Percentiles rank a stretch among this genome's conserved stretches.
Conservation (phyloP, 2,888 invertebrate species). For the Platynereis dumerilii region DNA sequence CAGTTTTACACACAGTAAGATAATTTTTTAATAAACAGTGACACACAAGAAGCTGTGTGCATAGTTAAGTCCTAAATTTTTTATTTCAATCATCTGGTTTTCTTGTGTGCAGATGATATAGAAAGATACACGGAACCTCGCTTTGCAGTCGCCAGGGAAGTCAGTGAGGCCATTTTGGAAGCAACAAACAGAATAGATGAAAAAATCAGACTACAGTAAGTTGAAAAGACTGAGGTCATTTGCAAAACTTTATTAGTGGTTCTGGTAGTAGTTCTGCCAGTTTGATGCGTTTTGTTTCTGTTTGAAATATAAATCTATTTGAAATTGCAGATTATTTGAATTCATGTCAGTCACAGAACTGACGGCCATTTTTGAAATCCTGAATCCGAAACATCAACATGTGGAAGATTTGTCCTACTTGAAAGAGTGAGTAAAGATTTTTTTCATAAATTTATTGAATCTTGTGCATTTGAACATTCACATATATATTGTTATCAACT, state of each 20-base stretch:
- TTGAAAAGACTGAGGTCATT: no score
- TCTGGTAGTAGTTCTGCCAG: no score
- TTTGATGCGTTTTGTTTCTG: no score
- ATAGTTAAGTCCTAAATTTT: no score
- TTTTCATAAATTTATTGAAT: no score
- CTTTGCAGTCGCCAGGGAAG: conserved; percentile 59
- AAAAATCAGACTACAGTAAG: conserved; percentile 45
- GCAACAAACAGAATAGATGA: conserved; percentile 46
- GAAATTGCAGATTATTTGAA: conserved; percentile 44
- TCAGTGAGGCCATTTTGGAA: conserved; percentile 54
- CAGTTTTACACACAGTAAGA: no score
- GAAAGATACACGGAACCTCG: conserved; percentile 48
- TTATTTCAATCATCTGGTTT: no score
- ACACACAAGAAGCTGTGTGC: no score
- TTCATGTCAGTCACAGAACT: conserved; percentile 52
- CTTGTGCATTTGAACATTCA: no score
- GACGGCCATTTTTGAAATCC: conserved; percentile 63
- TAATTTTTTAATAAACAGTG: no score
- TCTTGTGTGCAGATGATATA: conserved; percentile 46
- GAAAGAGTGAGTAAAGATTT: conserved; percentile 41
- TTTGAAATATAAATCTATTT: background rate
- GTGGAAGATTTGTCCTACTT: conserved; percentile 63
- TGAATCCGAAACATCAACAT: conserved; percentile 63
- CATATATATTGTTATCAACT: no score
- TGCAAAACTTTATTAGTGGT: no score